Conservation (phyloP, 2,797 vertebrate genomes). For the Acestrorhynchus altus region DNA sequence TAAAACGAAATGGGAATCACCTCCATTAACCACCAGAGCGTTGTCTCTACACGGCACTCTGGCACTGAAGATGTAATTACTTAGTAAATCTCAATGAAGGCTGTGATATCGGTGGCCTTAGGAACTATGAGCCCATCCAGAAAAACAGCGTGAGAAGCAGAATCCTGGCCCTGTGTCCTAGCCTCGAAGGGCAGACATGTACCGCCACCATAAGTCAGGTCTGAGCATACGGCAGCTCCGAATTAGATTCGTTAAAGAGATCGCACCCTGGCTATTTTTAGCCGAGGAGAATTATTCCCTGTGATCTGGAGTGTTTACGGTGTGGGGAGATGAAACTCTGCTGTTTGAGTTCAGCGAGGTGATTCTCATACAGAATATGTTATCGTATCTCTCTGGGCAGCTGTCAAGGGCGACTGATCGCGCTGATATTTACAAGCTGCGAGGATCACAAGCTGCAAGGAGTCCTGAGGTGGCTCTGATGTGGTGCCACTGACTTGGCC, state of each 20-base stretch:
- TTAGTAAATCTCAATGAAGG: constrained; percentile 56
- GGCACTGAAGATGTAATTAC: constrained; percentile 57
- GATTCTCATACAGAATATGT: constrained; percentile 41
- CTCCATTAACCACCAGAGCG: constrained; percentile 48
- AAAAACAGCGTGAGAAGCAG: constrained; percentile 45
- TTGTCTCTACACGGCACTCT: constrained; percentile 39
- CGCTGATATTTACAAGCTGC: constrained; percentile 36
- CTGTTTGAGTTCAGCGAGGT: constrained; percentile 41
- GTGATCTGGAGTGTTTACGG: constrained; percentile 7
- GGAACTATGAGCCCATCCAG: constrained; percentile 38
- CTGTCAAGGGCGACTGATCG: constrained; percentile 31
- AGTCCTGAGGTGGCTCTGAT: constrained; percentile 38
- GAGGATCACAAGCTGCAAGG: constrained; percentile 33
- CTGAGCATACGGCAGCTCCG: constrained; percentile 15
- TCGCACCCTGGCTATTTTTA: constrained; percentile 38
- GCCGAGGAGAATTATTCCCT: constrained; percentile 24
- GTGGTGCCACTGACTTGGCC: constrained; percentile 20
- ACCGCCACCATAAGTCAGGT: constrained; percentile 32
- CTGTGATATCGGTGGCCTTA: constrained; percentile 53
- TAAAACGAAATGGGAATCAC: constrained; percentile 37
- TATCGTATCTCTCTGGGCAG: constrained; percentile 42
- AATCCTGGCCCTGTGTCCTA: constrained; percentile 37
- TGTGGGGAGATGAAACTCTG: constrained; percentile 21
- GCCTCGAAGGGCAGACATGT: constrained; percentile 26
- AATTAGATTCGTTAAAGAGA: constrained; percentile 44